phyloP scores from a whole-genome alignment of 2,888 invertebrate species.

The Caenorhabditis sp. region DNA sequence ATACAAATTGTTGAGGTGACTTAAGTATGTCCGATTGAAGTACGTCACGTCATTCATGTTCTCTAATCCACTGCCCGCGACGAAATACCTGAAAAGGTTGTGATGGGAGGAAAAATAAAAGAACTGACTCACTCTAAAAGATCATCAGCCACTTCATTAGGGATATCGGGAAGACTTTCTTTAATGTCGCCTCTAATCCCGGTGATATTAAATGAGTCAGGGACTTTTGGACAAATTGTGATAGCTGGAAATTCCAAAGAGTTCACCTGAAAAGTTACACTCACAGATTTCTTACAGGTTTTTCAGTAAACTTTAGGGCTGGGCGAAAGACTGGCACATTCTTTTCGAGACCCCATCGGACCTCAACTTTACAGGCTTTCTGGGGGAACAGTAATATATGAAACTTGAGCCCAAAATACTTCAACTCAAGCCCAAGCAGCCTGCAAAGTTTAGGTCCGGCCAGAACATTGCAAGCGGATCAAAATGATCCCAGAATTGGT shows the following conservation, averaged over 20 bases:
- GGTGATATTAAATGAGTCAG: constrained; percentile 71
- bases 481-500: background rate
- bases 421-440: too few species aligned
- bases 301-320: background rate
- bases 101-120: background rate
- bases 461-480: too few species aligned
- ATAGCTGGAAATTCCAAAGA: constrained; percentile 72
- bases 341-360: too few species aligned
- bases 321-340: too few species aligned
- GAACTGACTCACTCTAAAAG: constrained; percentile 58
- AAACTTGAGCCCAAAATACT: too few species aligned
- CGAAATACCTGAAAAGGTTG: constrained; percentile 58
- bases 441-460: too few species aligned
- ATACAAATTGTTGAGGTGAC: constrained; percentile 66
- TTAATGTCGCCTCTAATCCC: constrained; percentile 66
- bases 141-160: constrained; percentile 59
- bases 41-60: constrained; percentile 71
- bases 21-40: constrained; percentile 72
- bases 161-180: constrained; percentile 61
- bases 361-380: too few species aligned
- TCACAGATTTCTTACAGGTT: background rate
- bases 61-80: constrained; percentile 75
- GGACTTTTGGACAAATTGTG: constrained; percentile 76
- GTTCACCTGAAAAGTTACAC: constrained; percentile 62
- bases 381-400: too few species aligned